phyloP scores from a whole-genome alignment of 2,888 invertebrate species.

The Lasioglossum lativentre region DNA sequence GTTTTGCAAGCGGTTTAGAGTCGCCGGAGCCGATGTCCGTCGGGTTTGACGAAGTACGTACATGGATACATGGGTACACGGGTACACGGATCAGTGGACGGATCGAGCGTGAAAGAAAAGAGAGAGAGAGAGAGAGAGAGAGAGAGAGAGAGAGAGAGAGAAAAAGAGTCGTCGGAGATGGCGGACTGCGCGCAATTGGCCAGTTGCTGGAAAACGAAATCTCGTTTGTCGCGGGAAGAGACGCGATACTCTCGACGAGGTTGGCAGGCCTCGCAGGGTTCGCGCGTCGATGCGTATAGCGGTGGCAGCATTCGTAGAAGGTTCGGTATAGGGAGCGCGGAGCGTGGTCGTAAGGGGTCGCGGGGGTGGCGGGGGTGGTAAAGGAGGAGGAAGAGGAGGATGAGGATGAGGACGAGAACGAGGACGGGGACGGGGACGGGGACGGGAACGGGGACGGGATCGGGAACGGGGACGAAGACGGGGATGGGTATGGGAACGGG shows the following conservation, averaged over 20 bases:
- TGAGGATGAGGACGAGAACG: conserved; percentile 19
- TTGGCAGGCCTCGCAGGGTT: conserved; percentile 62
- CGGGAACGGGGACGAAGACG: background rate
- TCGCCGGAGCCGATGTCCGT: background rate
- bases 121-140: background rate
- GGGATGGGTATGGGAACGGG: background rate
- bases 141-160: too few relatives aligned
- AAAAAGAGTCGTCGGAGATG: background rate
- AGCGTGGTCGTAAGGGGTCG: conserved; percentile 56
- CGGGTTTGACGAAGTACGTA: background rate
- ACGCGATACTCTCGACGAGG: conserved; percentile 50
- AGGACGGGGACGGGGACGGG: background rate
- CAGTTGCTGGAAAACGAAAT: conserved; percentile 34
- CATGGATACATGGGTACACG: background rate
- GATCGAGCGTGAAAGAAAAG: background rate
- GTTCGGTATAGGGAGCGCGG: conserved; percentile 59
- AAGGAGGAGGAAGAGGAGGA: conserved; percentile 27
- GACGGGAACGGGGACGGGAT: background rate
- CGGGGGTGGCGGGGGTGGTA: conserved; percentile 36
- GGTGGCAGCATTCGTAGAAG: conserved; percentile 69
- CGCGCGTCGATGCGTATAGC: conserved; percentile 74
- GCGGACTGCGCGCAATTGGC: conserved; percentile 1
- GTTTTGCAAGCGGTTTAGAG: background rate
- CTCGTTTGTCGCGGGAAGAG: conserved; percentile 46
- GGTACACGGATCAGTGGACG: background rate